A percentile compares a stretch with the other conserved stretches of the same genome.
Conservation (phyloP, 1,140 invertebrate genomes). For the Drepana arcuata region DNA sequence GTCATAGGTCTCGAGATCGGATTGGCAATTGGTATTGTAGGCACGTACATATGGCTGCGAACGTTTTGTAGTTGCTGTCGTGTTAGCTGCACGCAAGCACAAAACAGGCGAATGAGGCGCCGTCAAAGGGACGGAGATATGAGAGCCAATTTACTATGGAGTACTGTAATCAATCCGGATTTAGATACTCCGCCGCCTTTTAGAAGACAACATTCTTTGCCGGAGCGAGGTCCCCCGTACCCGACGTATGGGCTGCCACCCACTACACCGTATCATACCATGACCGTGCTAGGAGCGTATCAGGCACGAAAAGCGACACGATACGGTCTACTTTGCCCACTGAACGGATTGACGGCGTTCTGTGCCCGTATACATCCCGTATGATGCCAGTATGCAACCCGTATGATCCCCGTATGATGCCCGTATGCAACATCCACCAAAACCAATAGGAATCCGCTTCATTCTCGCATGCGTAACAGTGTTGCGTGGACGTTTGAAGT, state of each 20-base stretch:
- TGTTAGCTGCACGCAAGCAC: constrained; percentile 26
- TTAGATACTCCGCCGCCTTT: constrained; percentile 52
- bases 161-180: constrained; percentile 38
- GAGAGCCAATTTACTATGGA: constrained; percentile 53
- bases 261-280: no score
- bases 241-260: constrained; percentile 20
- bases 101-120: constrained; percentile 25
- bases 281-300: no score
- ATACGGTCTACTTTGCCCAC: no score
- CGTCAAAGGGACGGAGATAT: constrained; percentile 41
- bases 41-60: constrained; percentile 58
- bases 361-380: no score
- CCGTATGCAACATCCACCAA: no score
- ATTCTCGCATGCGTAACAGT: no score
- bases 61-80: constrained; percentile 40
- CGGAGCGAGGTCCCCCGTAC: constrained; percentile 28
- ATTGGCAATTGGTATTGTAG: constrained; percentile 50
- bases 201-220: constrained; percentile 40
- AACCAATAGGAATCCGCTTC: no score
- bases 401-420: no score
- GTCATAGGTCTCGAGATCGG: constrained; percentile 59
- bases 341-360: no score
- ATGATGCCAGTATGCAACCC: no score
- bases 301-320: no score
- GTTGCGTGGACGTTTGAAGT: no score